These are phyloP conservation scores for Eolophus roseicapilla DNA, from an alignment of 2,113 vertebrate species.

Conservation along the genomic window DNA sequence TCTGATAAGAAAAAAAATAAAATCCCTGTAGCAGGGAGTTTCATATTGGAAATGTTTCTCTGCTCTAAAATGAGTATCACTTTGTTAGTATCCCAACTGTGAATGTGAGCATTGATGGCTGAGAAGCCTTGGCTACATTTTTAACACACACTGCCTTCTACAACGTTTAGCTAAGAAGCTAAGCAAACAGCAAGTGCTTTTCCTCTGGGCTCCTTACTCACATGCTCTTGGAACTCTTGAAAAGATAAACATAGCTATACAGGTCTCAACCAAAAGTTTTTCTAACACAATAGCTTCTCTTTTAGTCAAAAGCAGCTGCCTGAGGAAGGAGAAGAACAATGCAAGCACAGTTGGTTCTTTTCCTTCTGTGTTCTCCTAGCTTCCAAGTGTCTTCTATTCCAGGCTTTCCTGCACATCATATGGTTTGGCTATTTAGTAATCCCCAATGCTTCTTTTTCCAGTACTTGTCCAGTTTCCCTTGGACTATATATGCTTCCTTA, in stretches of 20 bases:
- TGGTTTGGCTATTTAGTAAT: slow-evolving; percentile 24
- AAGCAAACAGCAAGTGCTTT: background rate
- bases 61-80: background rate
- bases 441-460: background rate
- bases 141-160: background rate
- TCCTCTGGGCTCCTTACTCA: background rate
- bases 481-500: background rate
- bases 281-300: background rate
- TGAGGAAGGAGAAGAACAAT: slow-evolving; percentile 26
- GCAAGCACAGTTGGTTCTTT: background rate
- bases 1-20: background rate
- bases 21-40: background rate
- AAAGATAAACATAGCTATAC: background rate
- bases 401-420: slow-evolving; percentile 20
- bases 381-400: slow-evolving; percentile 25
- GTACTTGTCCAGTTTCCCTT: background rate
- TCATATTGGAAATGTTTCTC: background rate
- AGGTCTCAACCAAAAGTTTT: background rate
- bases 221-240: background rate
- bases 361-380: background rate
- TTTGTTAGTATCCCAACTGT: background rate
- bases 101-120: fast-evolving
- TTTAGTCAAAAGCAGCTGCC: background rate
- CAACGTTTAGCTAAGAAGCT: background rate
- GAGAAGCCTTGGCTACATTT: background rate